These are phyloP conservation scores for Apamea crenata DNA, from an alignment of 2,888 invertebrate genomes.

Conservation along the genomic window DNA sequence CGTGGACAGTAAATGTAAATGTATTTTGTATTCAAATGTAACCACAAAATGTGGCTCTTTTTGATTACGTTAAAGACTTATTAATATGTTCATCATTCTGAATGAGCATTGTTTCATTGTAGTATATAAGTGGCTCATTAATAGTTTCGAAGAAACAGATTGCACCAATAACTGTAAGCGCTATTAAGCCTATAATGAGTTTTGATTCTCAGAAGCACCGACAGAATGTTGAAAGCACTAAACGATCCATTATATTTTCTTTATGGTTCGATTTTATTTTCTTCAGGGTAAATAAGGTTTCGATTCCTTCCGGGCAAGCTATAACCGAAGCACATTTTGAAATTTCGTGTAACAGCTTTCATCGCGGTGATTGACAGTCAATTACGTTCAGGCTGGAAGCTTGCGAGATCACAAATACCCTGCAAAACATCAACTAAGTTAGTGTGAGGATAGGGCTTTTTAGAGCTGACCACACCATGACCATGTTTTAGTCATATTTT, in stretches of 20 bases:
- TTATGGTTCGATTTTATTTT: constrained; percentile 32
- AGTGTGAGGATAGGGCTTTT: constrained; percentile 2
- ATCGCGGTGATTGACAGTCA: constrained; percentile 48
- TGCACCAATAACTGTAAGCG: constrained; percentile 37
- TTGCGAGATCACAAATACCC: constrained; percentile 37
- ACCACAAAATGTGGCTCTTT: constrained; percentile 33
- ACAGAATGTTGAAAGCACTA: constrained; percentile 33
- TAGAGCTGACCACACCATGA: background rate
- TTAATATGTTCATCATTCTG: constrained; percentile 9
- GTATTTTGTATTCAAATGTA: constrained; percentile 52
- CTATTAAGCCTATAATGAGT: constrained; percentile 45
- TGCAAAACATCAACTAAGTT: constrained; percentile 18
- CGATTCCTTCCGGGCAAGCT: constrained; percentile 38
- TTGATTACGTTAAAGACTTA: constrained; percentile 15
- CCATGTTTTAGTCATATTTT: background rate
- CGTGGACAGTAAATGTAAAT: constrained; percentile 55
- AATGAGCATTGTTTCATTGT: constrained; percentile 23
- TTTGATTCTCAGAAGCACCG: constrained; percentile 56
- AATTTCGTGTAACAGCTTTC: constrained; percentile 50
- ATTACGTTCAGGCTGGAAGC: constrained; percentile 40
- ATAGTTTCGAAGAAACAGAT: constrained; percentile 41
- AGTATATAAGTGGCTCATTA: constrained; percentile 30
- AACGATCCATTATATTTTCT: constrained; percentile 38
- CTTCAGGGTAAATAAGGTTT: constrained; percentile 39
- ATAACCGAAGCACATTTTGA: constrained; percentile 40